phyloP scores from a whole-genome alignment of 2,113 vertebrate genomes.

The Chitala chitala region DNA sequence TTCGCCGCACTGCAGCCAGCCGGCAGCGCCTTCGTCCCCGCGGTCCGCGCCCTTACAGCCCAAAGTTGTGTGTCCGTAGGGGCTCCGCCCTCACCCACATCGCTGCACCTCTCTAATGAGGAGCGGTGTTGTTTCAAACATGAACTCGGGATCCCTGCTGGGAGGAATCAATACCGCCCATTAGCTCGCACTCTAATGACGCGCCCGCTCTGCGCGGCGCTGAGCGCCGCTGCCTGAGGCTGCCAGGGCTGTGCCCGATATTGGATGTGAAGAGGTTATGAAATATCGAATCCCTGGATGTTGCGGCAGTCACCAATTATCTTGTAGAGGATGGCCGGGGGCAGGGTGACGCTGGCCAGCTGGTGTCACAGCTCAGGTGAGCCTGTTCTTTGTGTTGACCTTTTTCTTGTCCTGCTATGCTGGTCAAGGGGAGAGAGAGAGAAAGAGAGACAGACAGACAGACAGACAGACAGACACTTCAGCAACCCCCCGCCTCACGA shows the following conservation, averaged over 20 bases:
- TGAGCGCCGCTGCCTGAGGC: constrained; percentile 52
- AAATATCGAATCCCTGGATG: constrained; percentile 69
- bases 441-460: too few species aligned
- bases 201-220: constrained; percentile 40
- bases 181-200: constrained; percentile 68
- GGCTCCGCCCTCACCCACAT: constrained; percentile 30
- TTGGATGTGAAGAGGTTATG: constrained; percentile 67
- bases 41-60: constrained; percentile 23
- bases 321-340: constrained; percentile 59
- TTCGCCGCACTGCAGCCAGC: too few species aligned
- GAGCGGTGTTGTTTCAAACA: constrained; percentile 75
- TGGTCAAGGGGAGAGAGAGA: not conserved
- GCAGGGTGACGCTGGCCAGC: not conserved
- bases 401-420: not conserved
- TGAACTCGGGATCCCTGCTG: constrained; percentile 56
- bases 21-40: not conserved
- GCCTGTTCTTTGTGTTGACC: too few species aligned
- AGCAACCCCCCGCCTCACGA: too few species aligned
- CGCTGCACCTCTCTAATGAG: constrained; percentile 60
- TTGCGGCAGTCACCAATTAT: constrained; percentile 62
- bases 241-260: constrained; percentile 62
- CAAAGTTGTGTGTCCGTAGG: constrained; percentile 30
- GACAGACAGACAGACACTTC: too few species aligned
- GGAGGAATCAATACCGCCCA: constrained; percentile 68
- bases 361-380: not conserved